These are phyloP conservation scores for Caloenas nicobarica DNA, from an alignment of 2,113 vertebrate genomes.

Conservation along the genomic window DNA sequence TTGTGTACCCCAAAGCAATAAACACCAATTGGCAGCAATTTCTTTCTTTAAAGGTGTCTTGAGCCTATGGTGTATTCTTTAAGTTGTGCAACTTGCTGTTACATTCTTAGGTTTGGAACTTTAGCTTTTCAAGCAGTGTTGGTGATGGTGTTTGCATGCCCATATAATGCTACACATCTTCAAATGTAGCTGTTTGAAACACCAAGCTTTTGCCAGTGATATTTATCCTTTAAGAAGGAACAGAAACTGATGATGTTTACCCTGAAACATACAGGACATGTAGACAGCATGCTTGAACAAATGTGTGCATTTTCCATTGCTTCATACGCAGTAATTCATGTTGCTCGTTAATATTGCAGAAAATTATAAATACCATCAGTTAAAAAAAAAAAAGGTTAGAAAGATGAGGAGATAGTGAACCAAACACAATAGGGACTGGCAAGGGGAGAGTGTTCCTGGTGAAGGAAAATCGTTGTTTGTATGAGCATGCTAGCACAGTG, in stretches of 20 bases:
- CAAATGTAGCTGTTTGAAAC: not conserved
- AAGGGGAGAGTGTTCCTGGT: not conserved
- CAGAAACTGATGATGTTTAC: not conserved
- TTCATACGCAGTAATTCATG: fast-evolving
- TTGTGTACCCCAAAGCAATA: not conserved
- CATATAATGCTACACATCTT: not conserved
- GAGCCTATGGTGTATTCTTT: not conserved
- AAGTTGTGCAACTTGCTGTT: not conserved
- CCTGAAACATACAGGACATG: not conserved
- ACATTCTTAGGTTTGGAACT: not conserved
- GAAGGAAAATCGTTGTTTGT: not conserved
- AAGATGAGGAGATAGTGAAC: not conserved
- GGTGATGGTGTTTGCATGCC: not conserved
- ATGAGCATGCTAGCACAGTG: not conserved
- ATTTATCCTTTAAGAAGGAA: not conserved
- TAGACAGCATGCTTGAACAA: not conserved
- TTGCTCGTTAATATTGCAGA: not conserved
- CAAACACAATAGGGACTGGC: not conserved
- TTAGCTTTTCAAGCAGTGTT: not conserved
- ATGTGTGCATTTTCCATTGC: not conserved
- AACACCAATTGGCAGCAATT: not conserved
- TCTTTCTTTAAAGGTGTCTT: not conserved
- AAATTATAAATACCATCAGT: not conserved
- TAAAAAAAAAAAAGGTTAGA: not conserved
- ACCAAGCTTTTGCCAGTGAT: not conserved